A percentile compares a stretch with the other conserved stretches of the same genome.
phyloP scores from a whole-genome alignment of 2,888 invertebrate species.

The Cantharis lateralis region DNA sequence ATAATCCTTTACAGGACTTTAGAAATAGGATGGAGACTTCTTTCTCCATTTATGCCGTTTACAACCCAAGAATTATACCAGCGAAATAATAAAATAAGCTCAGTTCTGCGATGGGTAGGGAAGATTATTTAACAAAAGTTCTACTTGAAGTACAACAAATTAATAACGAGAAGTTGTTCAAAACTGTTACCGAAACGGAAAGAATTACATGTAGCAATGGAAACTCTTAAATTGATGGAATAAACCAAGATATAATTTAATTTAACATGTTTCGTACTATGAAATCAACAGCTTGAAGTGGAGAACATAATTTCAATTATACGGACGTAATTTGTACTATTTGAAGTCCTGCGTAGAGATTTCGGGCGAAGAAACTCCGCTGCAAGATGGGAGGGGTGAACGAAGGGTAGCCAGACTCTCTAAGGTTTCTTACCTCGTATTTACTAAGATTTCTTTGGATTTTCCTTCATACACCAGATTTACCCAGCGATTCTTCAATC shows the following conservation, averaged over 20 bases:
- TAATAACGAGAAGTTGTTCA: conserved; percentile 79
- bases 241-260: conserved; percentile 25
- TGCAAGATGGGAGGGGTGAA: too few species aligned
- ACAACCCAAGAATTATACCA: conserved; percentile 74
- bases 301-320: too few species aligned
- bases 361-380: too few species aligned
- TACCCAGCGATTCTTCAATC: too few species aligned
- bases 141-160: conserved; percentile 59
- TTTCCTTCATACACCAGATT: too few species aligned
- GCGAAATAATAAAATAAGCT: conserved; percentile 74
- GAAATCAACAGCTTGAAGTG: background rate
- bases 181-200: conserved; percentile 76
- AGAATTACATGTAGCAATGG: conserved; percentile 78
- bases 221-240: conserved; percentile 73
- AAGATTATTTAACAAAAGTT: conserved; percentile 86
- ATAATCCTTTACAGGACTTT: conserved; percentile 70
- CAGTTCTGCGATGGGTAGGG: conserved; percentile 71
- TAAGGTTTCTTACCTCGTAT: too few species aligned
- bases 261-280: background rate
- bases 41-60: conserved; percentile 82
- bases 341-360: too few species aligned
- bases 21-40: conserved; percentile 69
- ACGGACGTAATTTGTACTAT: too few species aligned
- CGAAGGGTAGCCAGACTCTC: too few species aligned
- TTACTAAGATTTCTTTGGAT: too few species aligned